phyloP scores from a whole-genome alignment of 2,797 vertebrate species.

The Squalus acanthias region DNA sequence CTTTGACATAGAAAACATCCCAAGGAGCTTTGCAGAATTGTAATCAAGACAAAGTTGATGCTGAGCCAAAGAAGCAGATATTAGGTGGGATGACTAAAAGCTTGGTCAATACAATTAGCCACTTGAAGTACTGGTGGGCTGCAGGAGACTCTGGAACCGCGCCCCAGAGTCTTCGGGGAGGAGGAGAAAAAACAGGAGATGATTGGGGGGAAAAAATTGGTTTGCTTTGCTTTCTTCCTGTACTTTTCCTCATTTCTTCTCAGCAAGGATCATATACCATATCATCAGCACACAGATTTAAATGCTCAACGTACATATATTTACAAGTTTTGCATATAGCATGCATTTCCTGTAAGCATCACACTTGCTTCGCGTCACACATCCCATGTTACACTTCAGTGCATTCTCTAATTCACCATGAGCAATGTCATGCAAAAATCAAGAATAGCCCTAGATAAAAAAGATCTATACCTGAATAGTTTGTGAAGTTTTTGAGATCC shows the following conservation, averaged over 20 bases:
- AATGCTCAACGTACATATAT: background rate
- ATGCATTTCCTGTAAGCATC: background rate
- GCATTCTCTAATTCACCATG: background rate
- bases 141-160: background rate
- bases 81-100: background rate
- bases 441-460: background rate
- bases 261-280: background rate
- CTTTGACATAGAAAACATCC: background rate
- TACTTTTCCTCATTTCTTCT: background rate
- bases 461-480: slow-evolving; percentile 82
- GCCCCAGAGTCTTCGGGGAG: background rate
- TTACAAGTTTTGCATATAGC: background rate
- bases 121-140: background rate
- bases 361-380: background rate
- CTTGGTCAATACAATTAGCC: background rate
- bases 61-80: too few relatives aligned
- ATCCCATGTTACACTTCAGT: background rate
- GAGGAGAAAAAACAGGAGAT: too few relatives aligned
- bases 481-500: slow-evolving; percentile 93
- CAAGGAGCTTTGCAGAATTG: too few relatives aligned
- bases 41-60: too few relatives aligned
- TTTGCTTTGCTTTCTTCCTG: background rate
- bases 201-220: background rate
- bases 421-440: background rate
- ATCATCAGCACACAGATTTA: background rate